Evolutionary conservation across 2,113 vertebrate genomes (phyloP).

Genomic region (Ptyas mucosa): DNA sequence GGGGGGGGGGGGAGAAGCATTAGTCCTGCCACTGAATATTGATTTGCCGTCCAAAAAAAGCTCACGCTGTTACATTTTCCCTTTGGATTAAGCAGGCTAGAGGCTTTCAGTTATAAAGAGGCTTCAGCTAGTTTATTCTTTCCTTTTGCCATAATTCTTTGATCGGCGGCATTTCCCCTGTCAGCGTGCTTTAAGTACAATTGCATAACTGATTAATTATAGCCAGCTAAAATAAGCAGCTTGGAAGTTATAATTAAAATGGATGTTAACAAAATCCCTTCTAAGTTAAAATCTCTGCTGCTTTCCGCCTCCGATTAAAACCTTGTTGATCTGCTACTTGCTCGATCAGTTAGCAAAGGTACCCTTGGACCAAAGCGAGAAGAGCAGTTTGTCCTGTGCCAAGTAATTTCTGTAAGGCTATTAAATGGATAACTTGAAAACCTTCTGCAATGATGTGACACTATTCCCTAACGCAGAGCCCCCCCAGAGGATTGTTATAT

Average conservation of each 20-base stretch:
- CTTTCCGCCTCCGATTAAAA: conserved; percentile 4
- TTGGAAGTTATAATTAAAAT: conserved; percentile 61
- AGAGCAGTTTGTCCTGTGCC: not conserved
- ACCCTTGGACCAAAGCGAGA: not conserved
- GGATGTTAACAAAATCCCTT: conserved; percentile 55
- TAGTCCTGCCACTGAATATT: not conserved
- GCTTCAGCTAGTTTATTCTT: not conserved
- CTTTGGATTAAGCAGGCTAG: not conserved
- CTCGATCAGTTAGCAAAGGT: not conserved
- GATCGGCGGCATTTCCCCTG: not conserved
- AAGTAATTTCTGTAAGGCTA: not conserved
- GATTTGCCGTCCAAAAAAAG: not conserved
- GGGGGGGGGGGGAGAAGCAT: not conserved
- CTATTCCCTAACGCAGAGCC: not conserved
- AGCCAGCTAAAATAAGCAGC: conserved; percentile 44
- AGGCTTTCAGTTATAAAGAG: not conserved
- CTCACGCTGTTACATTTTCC: not conserved
- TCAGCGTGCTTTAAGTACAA: not conserved
- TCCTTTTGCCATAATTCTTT: not conserved
- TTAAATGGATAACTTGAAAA: not conserved
- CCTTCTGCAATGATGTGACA: not conserved
- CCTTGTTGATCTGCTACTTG: not conserved
- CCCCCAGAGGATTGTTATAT: not conserved
- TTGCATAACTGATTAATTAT: conserved; percentile 54
- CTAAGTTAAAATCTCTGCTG: conserved; percentile 20